Evolutionary conservation across 53 echinoderm and acorn worm species (phyloP).

Genomic region (Holothuria scabra): DNA sequence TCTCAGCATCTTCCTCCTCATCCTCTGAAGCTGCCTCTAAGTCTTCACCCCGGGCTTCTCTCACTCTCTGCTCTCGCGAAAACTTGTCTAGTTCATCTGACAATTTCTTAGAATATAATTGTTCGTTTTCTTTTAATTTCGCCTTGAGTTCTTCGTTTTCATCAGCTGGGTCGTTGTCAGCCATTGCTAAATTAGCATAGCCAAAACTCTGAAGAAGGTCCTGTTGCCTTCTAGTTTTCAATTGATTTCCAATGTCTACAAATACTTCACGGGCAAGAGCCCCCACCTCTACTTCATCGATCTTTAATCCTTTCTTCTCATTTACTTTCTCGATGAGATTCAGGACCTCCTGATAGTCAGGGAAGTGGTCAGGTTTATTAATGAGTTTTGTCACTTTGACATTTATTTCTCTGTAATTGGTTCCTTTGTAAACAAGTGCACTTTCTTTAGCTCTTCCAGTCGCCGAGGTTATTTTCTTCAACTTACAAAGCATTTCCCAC

Average conservation of each 20-base stretch:
- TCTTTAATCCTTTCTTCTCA: slow-evolving; percentile 56
- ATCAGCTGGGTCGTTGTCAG: slow-evolving; percentile 63
- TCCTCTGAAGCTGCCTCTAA: background rate
- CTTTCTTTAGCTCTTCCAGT: slow-evolving; percentile 82
- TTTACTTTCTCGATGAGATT: slow-evolving; percentile 66
- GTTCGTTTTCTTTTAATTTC: slow-evolving; percentile 66
- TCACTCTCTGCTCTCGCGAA: slow-evolving; percentile 57
- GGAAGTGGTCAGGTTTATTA: slow-evolving; percentile 77
- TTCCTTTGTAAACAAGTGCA: slow-evolving; percentile 66
- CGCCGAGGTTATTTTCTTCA: slow-evolving; percentile 62
- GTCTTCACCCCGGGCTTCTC: slow-evolving; percentile 47
- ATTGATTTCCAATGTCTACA: slow-evolving; percentile 69
- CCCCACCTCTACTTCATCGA: slow-evolving; percentile 58
- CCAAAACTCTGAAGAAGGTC: slow-evolving; percentile 80
- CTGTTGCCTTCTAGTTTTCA: slow-evolving; percentile 73
- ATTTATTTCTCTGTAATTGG: slow-evolving; percentile 88
- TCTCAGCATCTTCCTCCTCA: slow-evolving; percentile 49
- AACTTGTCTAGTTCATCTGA: slow-evolving; percentile 59
- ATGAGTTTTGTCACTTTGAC: slow-evolving; percentile 67
- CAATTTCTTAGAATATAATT: slow-evolving; percentile 63
- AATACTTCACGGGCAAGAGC: slow-evolving; percentile 80
- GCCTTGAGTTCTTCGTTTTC: slow-evolving; percentile 58
- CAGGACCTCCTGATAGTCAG: slow-evolving; percentile 80
- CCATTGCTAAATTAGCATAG: slow-evolving; percentile 57
- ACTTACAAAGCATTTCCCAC: slow-evolving; percentile 79